Base-by-base conservation (phyloP, 1,140 invertebrate species). In the Mizuhopecten yessoensis region DNA sequence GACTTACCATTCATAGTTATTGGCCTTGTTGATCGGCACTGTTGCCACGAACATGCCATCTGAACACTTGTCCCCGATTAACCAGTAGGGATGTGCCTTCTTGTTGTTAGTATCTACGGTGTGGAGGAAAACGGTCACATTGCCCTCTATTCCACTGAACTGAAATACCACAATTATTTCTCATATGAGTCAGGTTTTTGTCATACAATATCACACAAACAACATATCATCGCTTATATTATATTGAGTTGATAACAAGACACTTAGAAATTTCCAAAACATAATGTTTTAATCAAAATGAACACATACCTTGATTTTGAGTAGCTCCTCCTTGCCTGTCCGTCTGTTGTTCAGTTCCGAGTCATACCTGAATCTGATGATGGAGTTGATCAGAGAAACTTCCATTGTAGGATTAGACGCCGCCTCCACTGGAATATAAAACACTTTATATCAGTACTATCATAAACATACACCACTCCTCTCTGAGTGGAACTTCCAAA, bases 281-380 rank as follows among this genome's bases (percentile, higher is more conserved):
- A 39, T 39, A 13, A 5, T 7, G 5, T 13, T 39, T 39, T 7
- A 39, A 39, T 39, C 36, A 7, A n/a, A n/a, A 39, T 39, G 13
- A 88, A 45, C 0, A 34, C n/a, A 34, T 33, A 87, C 91, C 86
- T 86, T 45, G 10, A 92, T 88, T 57, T 89, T 88, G 0, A 89
- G 34, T 9, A 92, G 39, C 23, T 90, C 91, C 42, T 92, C 91
- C 49, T 90, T 92, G 9, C 91, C 91, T 36, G 45, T 90, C 42
- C 90, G 87, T 57, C 91, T 89, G 34, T 92, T 92, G 29, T 88
- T 90, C 13, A 92, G 87, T 88, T 92, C 91, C 10, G 91, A 89
- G 89, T 92, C 91, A 39, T 92, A 92, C 86, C 91, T 75, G 45
- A 92, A 92, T 86, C 89, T 33, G 11, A 90, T 88, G 87, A 92